Percentiles rank a stretch among this genome's conserved stretches.
phyloP scores from a whole-genome alignment of 2,113 vertebrate species.

The Hucho hucho region DNA sequence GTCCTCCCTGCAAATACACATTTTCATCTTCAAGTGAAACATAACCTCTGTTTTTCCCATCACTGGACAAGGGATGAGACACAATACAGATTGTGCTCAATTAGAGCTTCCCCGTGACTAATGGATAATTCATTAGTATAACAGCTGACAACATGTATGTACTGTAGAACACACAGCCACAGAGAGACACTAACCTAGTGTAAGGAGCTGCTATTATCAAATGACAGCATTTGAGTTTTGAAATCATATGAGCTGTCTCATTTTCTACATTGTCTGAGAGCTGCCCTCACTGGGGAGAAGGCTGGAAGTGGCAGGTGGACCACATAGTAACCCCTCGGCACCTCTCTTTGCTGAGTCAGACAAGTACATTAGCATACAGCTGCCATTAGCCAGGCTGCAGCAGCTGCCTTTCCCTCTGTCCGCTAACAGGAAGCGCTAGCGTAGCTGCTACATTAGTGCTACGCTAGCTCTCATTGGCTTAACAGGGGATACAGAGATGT shows the following conservation, averaged over 20 bases:
- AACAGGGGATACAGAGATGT: slow-evolving; percentile 16
- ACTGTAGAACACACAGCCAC: background rate
- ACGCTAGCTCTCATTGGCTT: slow-evolving; percentile 8
- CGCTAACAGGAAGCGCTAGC: slow-evolving; percentile 8
- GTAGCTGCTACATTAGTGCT: background rate
- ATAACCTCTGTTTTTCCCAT: slow-evolving; percentile 35
- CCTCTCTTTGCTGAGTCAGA: slow-evolving; percentile 67
- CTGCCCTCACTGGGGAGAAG: slow-evolving; percentile 36
- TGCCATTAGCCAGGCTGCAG: slow-evolving; percentile 62
- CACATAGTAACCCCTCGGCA: slow-evolving; percentile 40
- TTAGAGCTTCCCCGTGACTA: slow-evolving; percentile 51
- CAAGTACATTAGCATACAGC: slow-evolving; percentile 70
- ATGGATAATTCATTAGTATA: slow-evolving; percentile 45
- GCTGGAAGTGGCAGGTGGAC: slow-evolving; percentile 35
- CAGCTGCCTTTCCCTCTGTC: slow-evolving; percentile 44
- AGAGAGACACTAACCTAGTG: background rate
- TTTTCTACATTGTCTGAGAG: slow-evolving; percentile 17
- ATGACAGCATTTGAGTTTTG: background rate
- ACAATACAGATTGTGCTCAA: slow-evolving; percentile 42
- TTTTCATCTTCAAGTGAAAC: slow-evolving; percentile 49
- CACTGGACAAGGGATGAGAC: slow-evolving; percentile 12
- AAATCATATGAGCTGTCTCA: background rate
- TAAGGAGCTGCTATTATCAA: background rate
- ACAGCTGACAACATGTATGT: slow-evolving; percentile 45
- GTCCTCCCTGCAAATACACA: slow-evolving; percentile 34